Conservation (phyloP, 2,113 vertebrate species). For the Ceyx cyanopectus region DNA sequence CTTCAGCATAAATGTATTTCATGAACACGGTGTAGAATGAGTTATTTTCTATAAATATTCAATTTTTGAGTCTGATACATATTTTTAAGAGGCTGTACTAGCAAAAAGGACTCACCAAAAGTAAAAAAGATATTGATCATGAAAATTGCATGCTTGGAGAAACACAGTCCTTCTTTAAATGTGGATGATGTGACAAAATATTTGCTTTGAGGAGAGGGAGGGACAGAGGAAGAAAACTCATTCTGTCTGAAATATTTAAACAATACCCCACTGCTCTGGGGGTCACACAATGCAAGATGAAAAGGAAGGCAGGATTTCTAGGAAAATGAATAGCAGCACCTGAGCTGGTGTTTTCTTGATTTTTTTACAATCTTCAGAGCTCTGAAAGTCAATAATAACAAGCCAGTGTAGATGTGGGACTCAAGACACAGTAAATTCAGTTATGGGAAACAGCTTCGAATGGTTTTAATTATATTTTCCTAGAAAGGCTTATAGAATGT, state of each 20-base stretch:
- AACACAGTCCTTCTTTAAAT: not conserved
- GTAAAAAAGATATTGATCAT: not conserved
- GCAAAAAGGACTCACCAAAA: not conserved
- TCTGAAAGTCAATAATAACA: slow-evolving; percentile 59
- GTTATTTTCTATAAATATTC: not conserved
- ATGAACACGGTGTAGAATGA: not conserved
- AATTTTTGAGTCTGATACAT: not conserved
- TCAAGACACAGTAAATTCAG: slow-evolving; percentile 45
- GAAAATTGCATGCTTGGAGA: not conserved
- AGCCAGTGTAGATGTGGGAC: slow-evolving; percentile 40
- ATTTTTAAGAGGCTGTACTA: not conserved
- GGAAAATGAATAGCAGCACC: slow-evolving; percentile 46
- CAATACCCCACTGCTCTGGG: slow-evolving; percentile 21
- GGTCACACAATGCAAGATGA: slow-evolving; percentile 9
- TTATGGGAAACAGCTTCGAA: slow-evolving; percentile 67
- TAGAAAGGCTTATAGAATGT: slow-evolving; percentile 79
- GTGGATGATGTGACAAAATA: not conserved
- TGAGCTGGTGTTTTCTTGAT: slow-evolving; percentile 35
- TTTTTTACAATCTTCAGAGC: slow-evolving; percentile 42
- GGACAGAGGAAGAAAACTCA: slow-evolving; percentile 36
- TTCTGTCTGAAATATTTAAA: slow-evolving; percentile 33
- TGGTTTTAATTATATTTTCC: slow-evolving; percentile 82
- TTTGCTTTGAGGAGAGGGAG: not conserved
- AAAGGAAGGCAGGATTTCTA: slow-evolving; percentile 16
- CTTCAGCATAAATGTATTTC: not conserved